Evolutionary conservation across 2,888 invertebrate genomes (phyloP), one percentile per base, ranked within the genome.

Genomic region (Ommatoiulus sabulosus): DNA sequence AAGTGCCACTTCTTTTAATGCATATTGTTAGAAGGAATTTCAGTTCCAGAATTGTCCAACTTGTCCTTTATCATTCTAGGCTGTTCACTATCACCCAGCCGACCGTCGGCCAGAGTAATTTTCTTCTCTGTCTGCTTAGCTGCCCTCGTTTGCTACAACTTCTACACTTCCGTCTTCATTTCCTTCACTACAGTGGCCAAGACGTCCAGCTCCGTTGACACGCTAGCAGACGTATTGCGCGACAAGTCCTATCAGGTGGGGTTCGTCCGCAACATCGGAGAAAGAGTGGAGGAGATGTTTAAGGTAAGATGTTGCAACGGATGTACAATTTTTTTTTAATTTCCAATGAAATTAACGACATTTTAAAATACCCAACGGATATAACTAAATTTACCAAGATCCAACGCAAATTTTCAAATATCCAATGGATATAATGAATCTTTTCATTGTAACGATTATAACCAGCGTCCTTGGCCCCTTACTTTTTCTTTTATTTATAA

Each of bases 131-230:
- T 86, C 15, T 88, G 88, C 88, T 35, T 88, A 10, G 35, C 57
- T 3, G 44, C 88, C 35, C 86, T 88, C 17, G 85, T 57, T 48
- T 20, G 44, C 72, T 88, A 88, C 85, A 88, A 88, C 48, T 88
- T 88, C 88, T 88, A 88, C 85, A 88, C 88, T 15, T 88, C 88
- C 43, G 88, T 88, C 46, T 88, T 88, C 48, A 88, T 88, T 35
- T 88, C 88, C 8, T 88, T 88, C 46, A 88, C 88, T 12, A 88
- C 88, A 7, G 88, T 88, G 48, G 46, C 35, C 35, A 88, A 85
- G 85, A 88, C 46, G 8, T 44, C 85, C 5, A 52, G 44, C 35
- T 24, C 88, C 5, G 43, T 88, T 3, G 44, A 88, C 24, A 46
- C 35, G 44, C 52, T 88, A n/a, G 86, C 46, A 12, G 88, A 88